These are phyloP conservation scores for Toxotes lorentzi DNA, from an alignment of 2,797 vertebrate species.

Conservation along the genomic window DNA sequence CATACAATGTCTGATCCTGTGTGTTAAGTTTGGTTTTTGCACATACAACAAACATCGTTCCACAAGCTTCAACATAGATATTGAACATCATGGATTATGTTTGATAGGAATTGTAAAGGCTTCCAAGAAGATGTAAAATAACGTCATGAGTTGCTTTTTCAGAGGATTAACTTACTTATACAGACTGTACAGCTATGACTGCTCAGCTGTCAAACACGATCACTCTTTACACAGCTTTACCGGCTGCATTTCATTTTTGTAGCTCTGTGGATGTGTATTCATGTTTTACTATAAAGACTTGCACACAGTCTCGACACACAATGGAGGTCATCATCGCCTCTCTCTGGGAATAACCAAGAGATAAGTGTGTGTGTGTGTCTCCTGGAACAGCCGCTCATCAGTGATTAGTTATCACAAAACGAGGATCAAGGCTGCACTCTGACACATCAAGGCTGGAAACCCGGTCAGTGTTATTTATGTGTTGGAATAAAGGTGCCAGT, in stretches of 20 bases:
- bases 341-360: conserved; percentile 15
- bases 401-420: conserved; percentile 38
- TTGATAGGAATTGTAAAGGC: background rate
- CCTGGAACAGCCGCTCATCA: conserved; percentile 33
- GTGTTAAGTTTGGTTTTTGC: background rate
- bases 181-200: background rate
- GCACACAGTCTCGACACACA: conserved; percentile 6
- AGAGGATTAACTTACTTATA: conserved; percentile 14
- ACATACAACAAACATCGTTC: background rate
- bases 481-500: conserved; percentile 26
- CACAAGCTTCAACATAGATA: conserved; percentile 5
- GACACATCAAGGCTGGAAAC: conserved; percentile 41
- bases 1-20: background rate
- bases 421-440: conserved; percentile 41
- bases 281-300: background rate
- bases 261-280: background rate
- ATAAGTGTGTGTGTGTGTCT: conserved; percentile 22
- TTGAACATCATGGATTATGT: background rate
- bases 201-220: conserved; percentile 24
- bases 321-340: conserved; percentile 11
- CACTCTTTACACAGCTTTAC: conserved; percentile 15
- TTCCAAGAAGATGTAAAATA: background rate
- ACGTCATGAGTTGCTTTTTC: conserved; percentile 11
- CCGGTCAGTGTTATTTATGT: conserved; percentile 28
- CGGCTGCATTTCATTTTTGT: background rate